A percentile compares a stretch with the other conserved stretches of the same genome.
phyloP scores from a whole-genome alignment of 2,113 vertebrate genomes.

The Ptilorrhoa leucosticta region DNA sequence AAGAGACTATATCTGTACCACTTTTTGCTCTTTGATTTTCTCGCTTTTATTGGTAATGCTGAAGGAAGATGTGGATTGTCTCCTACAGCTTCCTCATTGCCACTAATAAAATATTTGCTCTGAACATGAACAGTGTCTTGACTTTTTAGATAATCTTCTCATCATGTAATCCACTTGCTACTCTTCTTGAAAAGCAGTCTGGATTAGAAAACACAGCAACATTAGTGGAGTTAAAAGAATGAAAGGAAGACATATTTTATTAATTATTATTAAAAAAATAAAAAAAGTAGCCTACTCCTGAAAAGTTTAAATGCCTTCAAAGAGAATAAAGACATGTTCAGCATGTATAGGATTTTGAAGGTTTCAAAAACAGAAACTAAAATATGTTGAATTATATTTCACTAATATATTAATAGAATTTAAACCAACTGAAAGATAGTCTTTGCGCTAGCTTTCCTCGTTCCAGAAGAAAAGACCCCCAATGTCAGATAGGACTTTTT shows the following conservation, averaged over 20 bases:
- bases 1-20: not conserved
- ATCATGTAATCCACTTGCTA: not conserved
- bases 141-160: not conserved
- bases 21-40: not conserved
- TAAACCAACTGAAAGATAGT: not conserved
- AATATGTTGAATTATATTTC: not conserved
- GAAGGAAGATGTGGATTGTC: not conserved
- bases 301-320: not conserved
- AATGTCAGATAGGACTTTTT: not conserved
- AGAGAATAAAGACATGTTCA: not conserved
- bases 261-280: not conserved
- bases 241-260: not conserved
- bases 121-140: not conserved
- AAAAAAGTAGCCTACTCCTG: not conserved
- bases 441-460: not conserved
- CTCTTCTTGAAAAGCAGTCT: not conserved
- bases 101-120: not conserved
- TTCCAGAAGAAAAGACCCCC: not conserved
- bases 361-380: not conserved
- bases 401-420: not conserved
- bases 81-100: not conserved
- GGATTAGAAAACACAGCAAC: not conserved
- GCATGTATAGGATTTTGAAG: not conserved
- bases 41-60: not conserved
- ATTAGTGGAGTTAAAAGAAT: not conserved